A percentile compares a stretch with the other conserved stretches of the same genome.
These are phyloP conservation scores for Hetaerina americana DNA, from an alignment of 1,140 invertebrate species.

Conservation along the genomic window DNA sequence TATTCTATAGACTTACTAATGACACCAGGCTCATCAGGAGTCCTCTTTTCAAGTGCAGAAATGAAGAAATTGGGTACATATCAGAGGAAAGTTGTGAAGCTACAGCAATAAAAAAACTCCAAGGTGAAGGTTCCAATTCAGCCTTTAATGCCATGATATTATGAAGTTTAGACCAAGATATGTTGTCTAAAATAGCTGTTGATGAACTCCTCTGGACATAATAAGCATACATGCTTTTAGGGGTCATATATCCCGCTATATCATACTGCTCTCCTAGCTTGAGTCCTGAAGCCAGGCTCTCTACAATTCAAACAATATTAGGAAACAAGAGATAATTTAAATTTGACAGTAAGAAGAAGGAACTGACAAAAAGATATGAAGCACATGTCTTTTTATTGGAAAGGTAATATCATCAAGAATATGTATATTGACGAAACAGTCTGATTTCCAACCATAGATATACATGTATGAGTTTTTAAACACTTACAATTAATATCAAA, in stretches of 20 bases:
- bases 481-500: no score
- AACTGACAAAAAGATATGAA: no score
- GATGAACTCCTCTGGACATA: background rate
- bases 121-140: constrained; percentile 8
- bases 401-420: no score
- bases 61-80: constrained; percentile 9
- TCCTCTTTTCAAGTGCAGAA: constrained; percentile 15
- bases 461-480: no score
- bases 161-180: background rate
- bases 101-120: constrained; percentile 12
- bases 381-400: no score
- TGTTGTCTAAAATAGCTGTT: background rate
- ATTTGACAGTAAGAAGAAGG: no score
- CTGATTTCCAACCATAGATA: no score
- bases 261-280: background rate
- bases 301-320: no score
- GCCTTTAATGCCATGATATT: background rate
- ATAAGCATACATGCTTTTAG: background rate
- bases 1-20: constrained; percentile 11
- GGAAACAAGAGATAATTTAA: no score
- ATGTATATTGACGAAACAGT: no score
- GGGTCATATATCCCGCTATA: background rate
- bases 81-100: constrained; percentile 12
- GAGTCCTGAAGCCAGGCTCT: background rate
- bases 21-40: constrained; percentile 16